Base-by-base conservation (phyloP, 2,888 invertebrate genomes). In the Omphaloscelis lunosa region DNA sequence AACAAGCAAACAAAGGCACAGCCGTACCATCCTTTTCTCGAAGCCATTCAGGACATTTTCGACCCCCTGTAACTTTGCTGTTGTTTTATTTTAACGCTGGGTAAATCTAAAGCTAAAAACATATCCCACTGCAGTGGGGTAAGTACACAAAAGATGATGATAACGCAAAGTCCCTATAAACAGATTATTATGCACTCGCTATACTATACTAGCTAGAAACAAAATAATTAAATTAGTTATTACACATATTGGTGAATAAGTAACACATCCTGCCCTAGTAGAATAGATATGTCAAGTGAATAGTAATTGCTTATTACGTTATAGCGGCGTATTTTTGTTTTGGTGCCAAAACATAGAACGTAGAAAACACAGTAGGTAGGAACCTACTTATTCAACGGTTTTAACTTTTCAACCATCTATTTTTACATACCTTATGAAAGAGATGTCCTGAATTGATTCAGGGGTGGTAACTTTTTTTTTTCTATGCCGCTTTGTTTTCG, bases 211-310 rank as follows among this genome's bases (percentile, higher is more conserved):
- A 34, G 34, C 34, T 34, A 61, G 2, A 23, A 39, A 62, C n/a
- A 63, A 39, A 39, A 63, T 39, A 15, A 34, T 12, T 12, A 23
- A 62, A 15, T 39, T 12, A 34, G 12, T 12, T 34, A 23, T 23
- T 39, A 63, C 15, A 63, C 39, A 41, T 41, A 41, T 41, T 41
- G 39, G 8, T n/a, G 5, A 63, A 63, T n/a, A 41, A 63, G 63
- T n/a, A 17, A n/a, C n/a, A 41, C n/a, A 41, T n/a, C 9, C 39
- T 41, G n/a, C 63, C 63, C 17, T 41, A n/a, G 63, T n/a, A n/a
- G 17, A 63, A n/a, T 41, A 41, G 56, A n/a, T n/a, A 58, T 63
- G 63, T 63, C n/a, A 41, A 63, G 41, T 63, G 63, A 41, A 63
- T 63, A n/a, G n/a, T 63, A 63, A 63, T 41, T 63, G 17, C 39